Evolutionary conservation across 2,888 invertebrate genomes (phyloP), one percentile per base, ranked within the genome.

Genomic region (Pomacea canaliculata): DNA sequence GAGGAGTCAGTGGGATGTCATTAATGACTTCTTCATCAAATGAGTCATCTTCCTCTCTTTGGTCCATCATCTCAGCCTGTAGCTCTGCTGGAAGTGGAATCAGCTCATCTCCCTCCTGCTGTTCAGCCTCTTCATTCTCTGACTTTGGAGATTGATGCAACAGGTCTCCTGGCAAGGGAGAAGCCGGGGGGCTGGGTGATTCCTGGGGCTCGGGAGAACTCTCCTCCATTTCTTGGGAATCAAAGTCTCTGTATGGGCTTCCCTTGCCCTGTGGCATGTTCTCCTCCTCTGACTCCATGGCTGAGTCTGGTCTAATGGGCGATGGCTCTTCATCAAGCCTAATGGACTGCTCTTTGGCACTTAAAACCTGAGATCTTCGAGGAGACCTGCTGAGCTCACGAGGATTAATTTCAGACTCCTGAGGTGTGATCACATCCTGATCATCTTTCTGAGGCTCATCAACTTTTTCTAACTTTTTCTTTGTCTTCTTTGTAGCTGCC

Each of bases 1-100:
- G 83, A 48, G 83, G 83, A 10, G 83, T 82, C n/a, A 82, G 79
- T n/a, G 82, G 81, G 59, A 83, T 79, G 48, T 82, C 82, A 79
- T 81, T 82, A 71, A 76, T 80, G 59, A 81, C 77, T 23, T 82
- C 81, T 65, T 82, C 81, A 70, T 78, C 77, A 12, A 79, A 82
- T 18, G 73, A 68, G 46, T 76, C 80, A 12, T 62, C 72, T 12
- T 71, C 71, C 13, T 70, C 76, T 27, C 68, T 63, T 1, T n/a
- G 27, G 7, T 27, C 65, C 46, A 77, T 77, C 46, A 76, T 73
- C 46, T 73, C 73, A 8, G 59, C 76, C 62, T 71, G 59, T 49
- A 51, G 16, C 51, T 67, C 56, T 2, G 56, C 68, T 51, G 56
- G 37, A n/a, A 59, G 51, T 27, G 76, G 65, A 13, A 70, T 37